Evolutionary conservation across 2,888 invertebrate species (phyloP).

Genomic region (Oligia latruncula): DNA sequence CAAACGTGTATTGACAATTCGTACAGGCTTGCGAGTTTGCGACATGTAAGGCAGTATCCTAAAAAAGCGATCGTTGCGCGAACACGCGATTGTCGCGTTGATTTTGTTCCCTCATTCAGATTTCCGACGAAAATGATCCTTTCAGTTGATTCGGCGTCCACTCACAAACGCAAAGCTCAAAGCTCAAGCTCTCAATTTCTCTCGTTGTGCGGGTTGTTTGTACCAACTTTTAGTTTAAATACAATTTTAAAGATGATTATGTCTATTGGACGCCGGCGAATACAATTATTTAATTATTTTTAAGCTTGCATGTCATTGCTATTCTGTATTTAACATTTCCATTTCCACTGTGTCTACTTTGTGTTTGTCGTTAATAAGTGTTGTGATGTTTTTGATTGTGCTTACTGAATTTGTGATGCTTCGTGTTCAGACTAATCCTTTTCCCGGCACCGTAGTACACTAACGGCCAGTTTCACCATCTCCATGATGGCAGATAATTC

Average conservation of each 20-base stretch:
- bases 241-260: constrained; percentile 78
- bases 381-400: constrained; percentile 42
- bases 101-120: background rate
- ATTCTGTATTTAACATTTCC: constrained; percentile 56
- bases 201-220: background rate
- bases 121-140: background rate
- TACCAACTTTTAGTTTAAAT: constrained; percentile 19
- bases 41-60: background rate
- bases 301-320: constrained; percentile 71
- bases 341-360: constrained; percentile 38
- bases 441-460: constrained; percentile 20
- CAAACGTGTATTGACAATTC: background rate
- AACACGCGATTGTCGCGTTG: too few relatives aligned
- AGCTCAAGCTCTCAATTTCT: background rate
- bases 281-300: constrained; percentile 49
- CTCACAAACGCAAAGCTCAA: background rate
- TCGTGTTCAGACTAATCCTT: constrained; percentile 16
- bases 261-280: constrained; percentile 75
- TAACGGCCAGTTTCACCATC: constrained; percentile 22
- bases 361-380: constrained; percentile 23
- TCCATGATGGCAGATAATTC: background rate
- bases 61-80: background rate
- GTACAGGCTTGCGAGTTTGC: background rate
- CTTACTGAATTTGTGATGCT: constrained; percentile 32
- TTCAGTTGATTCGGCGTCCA: background rate